Conservation (phyloP, 2,888 invertebrate genomes). For the Bruchidius siliquastri region DNA sequence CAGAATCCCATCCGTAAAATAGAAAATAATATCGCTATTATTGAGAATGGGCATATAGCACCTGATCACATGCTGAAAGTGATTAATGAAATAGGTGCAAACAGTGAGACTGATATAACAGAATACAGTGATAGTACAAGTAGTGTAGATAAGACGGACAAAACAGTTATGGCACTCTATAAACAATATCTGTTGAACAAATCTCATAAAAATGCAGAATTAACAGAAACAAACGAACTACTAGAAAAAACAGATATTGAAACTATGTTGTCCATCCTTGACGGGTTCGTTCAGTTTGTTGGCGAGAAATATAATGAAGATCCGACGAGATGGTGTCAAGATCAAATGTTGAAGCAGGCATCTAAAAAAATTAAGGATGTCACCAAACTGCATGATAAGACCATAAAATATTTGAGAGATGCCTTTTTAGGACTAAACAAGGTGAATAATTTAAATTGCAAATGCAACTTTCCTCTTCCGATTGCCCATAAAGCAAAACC, state of each 20-base stretch:
- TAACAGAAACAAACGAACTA: slow-evolving; percentile 33
- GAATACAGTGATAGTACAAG: background rate
- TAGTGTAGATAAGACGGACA: background rate
- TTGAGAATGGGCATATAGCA: slow-evolving; percentile 40
- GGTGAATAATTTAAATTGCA: slow-evolving; percentile 52
- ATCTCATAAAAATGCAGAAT: slow-evolving; percentile 37
- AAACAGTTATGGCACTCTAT: slow-evolving; percentile 29
- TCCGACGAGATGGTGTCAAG: slow-evolving; percentile 37
- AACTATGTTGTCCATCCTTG: slow-evolving; percentile 29
- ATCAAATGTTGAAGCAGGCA: slow-evolving; percentile 39
- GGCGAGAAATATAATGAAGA: slow-evolving; percentile 25
- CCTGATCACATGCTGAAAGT: slow-evolving; percentile 6
- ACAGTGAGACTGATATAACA: slow-evolving; percentile 6
- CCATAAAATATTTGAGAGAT: slow-evolving; percentile 48
- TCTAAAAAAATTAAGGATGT: slow-evolving; percentile 19
- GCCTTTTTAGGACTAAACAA: slow-evolving; percentile 53
- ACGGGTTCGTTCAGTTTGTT: slow-evolving; percentile 33
- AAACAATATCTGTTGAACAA: slow-evolving; percentile 44
- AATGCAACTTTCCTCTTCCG: slow-evolving; percentile 59
- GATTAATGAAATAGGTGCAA: slow-evolving; percentile 16
- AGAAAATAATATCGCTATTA: slow-evolving; percentile 56
- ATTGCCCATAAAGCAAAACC: slow-evolving; percentile 45
- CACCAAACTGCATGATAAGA: slow-evolving; percentile 12
- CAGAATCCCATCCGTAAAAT: slow-evolving; percentile 47
- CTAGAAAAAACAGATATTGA: slow-evolving; percentile 27